These are phyloP conservation scores for Drosophila guanche DNA, from an alignment of 1,140 invertebrate genomes.

Conservation along the genomic window DNA sequence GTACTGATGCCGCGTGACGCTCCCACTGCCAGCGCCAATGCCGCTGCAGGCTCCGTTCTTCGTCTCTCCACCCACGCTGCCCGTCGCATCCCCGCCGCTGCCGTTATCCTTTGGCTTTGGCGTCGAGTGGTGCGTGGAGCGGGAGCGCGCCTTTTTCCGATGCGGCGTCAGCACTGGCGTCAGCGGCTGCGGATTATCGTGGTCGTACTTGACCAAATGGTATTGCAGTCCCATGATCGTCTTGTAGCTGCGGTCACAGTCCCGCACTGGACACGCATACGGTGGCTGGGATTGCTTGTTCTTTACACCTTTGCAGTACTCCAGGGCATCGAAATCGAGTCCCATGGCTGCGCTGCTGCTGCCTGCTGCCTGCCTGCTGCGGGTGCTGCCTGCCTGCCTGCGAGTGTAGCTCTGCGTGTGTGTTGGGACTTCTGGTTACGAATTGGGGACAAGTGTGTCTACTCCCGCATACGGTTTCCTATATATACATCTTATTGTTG, in stretches of 20 bases:
- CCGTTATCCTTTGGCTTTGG: slow-evolving; percentile 61
- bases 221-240: slow-evolving; percentile 93
- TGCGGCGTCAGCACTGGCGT: slow-evolving; percentile 83
- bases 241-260: slow-evolving; percentile 93
- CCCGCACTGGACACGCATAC: slow-evolving; percentile 92
- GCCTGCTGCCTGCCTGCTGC: slow-evolving; percentile 16
- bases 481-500: slow-evolving; percentile 71
- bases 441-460: slow-evolving; percentile 64
- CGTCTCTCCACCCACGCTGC: slow-evolving; percentile 21
- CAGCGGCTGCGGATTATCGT: slow-evolving; percentile 87
- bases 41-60: slow-evolving; percentile 22
- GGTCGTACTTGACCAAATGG: slow-evolving; percentile 93
- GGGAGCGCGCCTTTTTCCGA: slow-evolving; percentile 85
- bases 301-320: slow-evolving; percentile 92
- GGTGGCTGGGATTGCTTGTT: slow-evolving; percentile 90
- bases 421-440: slow-evolving; percentile 44
- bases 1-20: slow-evolving; percentile 42
- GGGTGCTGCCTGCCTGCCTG: slow-evolving; percentile 29
- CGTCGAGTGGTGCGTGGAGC: slow-evolving; percentile 73
- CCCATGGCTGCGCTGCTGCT: slow-evolving; percentile 72
- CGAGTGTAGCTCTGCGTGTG: slow-evolving; percentile 9
- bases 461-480: slow-evolving; percentile 49
- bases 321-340: slow-evolving; percentile 91
- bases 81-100: slow-evolving; percentile 21
- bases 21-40: slow-evolving; percentile 38